A percentile compares a stretch with the other conserved stretches of the same genome.
phyloP scores from a whole-genome alignment of 2,113 vertebrate genomes.

The Trachemys scripta region DNA sequence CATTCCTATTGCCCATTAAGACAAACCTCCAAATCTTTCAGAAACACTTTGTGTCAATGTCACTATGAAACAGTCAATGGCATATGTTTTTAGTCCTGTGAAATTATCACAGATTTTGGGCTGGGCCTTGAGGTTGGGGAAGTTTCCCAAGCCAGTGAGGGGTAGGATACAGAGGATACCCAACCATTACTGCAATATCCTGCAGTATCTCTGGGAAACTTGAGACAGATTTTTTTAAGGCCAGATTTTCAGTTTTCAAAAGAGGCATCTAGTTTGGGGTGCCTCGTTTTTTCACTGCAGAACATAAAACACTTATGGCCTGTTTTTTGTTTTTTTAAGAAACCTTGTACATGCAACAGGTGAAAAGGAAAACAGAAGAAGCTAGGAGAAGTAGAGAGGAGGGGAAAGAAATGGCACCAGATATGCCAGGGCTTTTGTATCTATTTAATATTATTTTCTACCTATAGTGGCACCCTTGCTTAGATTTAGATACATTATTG shows the following conservation, averaged over 20 bases:
- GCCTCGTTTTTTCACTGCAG: neutral
- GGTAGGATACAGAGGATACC: neutral
- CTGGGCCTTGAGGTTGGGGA: neutral
- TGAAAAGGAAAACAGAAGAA: neutral
- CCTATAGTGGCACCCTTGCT: neutral
- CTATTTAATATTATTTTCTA: neutral
- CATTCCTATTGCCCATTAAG: neutral
- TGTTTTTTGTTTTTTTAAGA: neutral
- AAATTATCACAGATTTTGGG: neutral
- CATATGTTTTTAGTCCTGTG: neutral
- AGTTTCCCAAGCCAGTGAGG: neutral
- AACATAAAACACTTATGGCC: neutral
- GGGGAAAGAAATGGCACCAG: neutral
- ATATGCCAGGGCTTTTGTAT: neutral
- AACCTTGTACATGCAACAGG: neutral
- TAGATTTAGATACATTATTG: neutral
- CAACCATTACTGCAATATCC: neutral
- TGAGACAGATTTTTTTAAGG: fast-evolving
- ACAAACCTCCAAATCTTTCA: neutral
- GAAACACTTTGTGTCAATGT: neutral
- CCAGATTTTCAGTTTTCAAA: neutral
- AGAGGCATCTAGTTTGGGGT: neutral
- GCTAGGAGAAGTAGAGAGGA: neutral
- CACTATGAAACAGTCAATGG: neutral
- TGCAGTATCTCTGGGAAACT: neutral